Evolutionary conservation across 2,113 vertebrate species (phyloP).

Genomic region (Formicarius rufipectus): DNA sequence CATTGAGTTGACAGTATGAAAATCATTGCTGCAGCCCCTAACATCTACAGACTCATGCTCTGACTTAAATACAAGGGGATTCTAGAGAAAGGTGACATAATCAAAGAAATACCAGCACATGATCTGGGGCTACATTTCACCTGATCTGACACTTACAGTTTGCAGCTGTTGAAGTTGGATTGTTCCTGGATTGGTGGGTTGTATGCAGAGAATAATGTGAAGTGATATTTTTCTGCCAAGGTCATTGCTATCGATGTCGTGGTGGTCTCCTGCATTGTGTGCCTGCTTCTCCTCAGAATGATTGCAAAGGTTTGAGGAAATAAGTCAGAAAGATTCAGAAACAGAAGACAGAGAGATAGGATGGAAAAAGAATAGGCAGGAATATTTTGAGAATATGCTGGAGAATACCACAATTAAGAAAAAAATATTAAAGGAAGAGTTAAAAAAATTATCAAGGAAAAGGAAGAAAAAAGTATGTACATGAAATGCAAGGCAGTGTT

Average conservation of each 20-base stretch:
- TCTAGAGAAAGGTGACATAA: neutral
- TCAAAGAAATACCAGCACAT: neutral
- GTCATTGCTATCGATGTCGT: fast-evolving
- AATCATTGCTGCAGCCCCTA: neutral
- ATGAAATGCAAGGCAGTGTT: neutral
- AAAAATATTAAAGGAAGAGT: neutral
- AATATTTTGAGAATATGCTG: neutral
- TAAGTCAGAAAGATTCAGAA: neutral
- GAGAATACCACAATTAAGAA: neutral
- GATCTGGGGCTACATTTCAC: neutral
- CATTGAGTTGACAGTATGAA: neutral
- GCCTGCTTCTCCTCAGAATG: neutral
- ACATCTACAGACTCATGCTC: fast-evolving
- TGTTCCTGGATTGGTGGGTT: neutral
- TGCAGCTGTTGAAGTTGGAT: neutral
- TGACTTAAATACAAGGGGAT: neutral
- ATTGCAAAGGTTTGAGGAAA: neutral
- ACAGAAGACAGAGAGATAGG: neutral
- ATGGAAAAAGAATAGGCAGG: neutral
- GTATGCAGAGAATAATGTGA: fast-evolving
- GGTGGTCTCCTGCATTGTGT: neutral
- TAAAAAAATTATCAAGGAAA: neutral
- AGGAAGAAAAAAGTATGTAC: neutral
- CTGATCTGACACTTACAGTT: neutral
- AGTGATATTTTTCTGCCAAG: neutral